Percentiles rank a stretch among this genome's conserved stretches.
Evolutionary conservation across 2,797 vertebrate genomes (phyloP).

Genomic region (Luscinia megarhynchos): DNA sequence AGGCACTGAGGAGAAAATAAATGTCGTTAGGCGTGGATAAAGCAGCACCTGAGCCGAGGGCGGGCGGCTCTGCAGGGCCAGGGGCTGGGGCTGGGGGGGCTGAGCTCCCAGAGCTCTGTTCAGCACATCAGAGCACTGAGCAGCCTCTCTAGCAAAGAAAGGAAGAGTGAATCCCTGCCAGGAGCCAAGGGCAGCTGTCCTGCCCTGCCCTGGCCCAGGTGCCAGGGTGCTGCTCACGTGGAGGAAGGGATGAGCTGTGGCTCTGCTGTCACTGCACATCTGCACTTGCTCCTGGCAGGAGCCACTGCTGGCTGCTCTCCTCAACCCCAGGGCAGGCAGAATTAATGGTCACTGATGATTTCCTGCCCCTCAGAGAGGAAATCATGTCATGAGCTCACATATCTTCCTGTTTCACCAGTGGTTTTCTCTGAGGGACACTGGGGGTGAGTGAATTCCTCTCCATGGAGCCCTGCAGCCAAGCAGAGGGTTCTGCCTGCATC

Average conservation of each 20-base stretch:
- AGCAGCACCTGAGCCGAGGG: constrained; percentile 33
- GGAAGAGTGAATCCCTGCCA: background rate
- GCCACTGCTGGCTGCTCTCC: background rate
- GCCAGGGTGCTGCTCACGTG: background rate
- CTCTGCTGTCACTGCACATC: background rate
- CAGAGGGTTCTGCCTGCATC: fast-evolving
- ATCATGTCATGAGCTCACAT: fast-evolving
- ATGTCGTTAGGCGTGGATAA: background rate
- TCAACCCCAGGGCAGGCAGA: background rate
- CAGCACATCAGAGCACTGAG: fast-evolving
- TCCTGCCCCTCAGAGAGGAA: background rate
- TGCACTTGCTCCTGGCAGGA: background rate
- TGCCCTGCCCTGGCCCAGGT: background rate
- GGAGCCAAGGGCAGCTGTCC: background rate
- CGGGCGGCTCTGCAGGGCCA: background rate
- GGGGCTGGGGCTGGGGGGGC: background rate
- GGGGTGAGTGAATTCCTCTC: fast-evolving
- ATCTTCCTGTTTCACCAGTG: background rate
- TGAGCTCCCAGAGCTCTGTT: background rate
- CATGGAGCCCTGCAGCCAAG: fast-evolving
- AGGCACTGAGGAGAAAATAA: background rate
- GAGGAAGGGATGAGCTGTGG: background rate
- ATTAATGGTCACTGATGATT: background rate
- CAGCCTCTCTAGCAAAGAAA: background rate
- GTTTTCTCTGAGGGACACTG: background rate